phyloP scores from a whole-genome alignment of 2,888 invertebrate species.

The Sarcophaga carnaria region DNA sequence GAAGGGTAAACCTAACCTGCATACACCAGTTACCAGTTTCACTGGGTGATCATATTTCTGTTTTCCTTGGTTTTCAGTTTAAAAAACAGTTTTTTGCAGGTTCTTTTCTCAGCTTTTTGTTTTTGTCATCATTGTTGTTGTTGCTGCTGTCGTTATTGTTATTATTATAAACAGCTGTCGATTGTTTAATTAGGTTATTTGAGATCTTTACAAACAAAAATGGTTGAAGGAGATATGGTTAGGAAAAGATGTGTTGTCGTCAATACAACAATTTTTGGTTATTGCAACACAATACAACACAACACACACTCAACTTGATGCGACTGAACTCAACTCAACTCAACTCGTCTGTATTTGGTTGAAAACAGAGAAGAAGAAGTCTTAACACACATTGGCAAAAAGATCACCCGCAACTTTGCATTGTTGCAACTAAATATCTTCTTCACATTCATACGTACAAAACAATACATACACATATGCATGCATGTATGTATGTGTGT shows the following conservation, averaged over 20 bases:
- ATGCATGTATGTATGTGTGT: neutral
- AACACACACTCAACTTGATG: neutral
- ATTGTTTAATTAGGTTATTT: slow-evolving; percentile 59
- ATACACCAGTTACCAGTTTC: neutral
- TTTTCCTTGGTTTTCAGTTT: neutral
- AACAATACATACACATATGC: no score
- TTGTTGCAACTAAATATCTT: slow-evolving; percentile 57
- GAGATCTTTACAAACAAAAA: slow-evolving; percentile 43
- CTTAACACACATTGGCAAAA: slow-evolving; percentile 16
- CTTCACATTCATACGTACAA: slow-evolving; percentile 3
- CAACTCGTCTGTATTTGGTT: neutral
- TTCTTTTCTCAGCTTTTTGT: neutral
- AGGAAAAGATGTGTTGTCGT: slow-evolving; percentile 1
- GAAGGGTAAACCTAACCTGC: no score
- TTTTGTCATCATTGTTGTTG: neutral
- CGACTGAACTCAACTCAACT: no score
- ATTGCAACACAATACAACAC: neutral
- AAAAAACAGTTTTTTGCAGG: neutral
- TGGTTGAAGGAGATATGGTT: neutral
- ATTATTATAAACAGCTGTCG: slow-evolving; percentile 46
- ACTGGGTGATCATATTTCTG: slow-evolving; percentile 30
- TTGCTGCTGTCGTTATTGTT: neutral
- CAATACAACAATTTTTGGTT: slow-evolving; percentile 7
- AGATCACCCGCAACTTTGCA: slow-evolving; percentile 66
- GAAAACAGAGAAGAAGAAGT: neutral